Evolutionary conservation across 2,797 vertebrate genomes (phyloP), one percentile per base, ranked within the genome.

Genomic region (Parotocinclus haroldoi): DNA sequence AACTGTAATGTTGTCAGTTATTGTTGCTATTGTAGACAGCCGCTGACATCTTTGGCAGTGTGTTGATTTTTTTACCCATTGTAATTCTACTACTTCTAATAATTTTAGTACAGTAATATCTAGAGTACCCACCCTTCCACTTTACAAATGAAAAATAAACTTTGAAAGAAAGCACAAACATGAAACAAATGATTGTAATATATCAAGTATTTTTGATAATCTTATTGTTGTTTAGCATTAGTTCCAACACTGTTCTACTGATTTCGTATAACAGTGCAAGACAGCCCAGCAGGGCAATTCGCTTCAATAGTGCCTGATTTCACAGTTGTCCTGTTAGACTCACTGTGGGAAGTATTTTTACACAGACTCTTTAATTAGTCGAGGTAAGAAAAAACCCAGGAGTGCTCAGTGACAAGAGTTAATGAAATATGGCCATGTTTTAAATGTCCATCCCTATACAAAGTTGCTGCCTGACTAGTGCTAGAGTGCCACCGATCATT

Each of bases 301-400:
- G 63, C 71, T 68, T 60, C 1, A 54, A 42, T 66, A 62, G 39
- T 48, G 63, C 60, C 66, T 55, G 73, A 18, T 73, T 83, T 80
- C 75, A 76, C 82, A 87, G 76, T 81, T 81, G 81, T 83, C 80
- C 78, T 38, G 76, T 27, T 27, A 27, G 27, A 2, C 82, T 78
- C 72, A 14, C 66, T n/a, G n/a, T n/a, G n/a, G n/a, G 76, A 62
- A 11, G 48, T 63, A 37, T 68, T 76, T 79, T 73, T 71, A 77
- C 69, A 72, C 85, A 83, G 85, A 87, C 81, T 86, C 80, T 89
- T 86, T 88, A 89, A 88, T 81, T 86, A 88, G 85, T 44, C 12
- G 84, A 89, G 86, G 84, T 84, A 75, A 81, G 79, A 68, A 75
- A n/a, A 76, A 65, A 81, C 71, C 57, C 82, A 14, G 37, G 85